Percentiles rank a stretch among this genome's conserved stretches.
phyloP scores from a whole-genome alignment of 64 coral and sea anemone genomes.

The Stichodactyla helianthus region DNA sequence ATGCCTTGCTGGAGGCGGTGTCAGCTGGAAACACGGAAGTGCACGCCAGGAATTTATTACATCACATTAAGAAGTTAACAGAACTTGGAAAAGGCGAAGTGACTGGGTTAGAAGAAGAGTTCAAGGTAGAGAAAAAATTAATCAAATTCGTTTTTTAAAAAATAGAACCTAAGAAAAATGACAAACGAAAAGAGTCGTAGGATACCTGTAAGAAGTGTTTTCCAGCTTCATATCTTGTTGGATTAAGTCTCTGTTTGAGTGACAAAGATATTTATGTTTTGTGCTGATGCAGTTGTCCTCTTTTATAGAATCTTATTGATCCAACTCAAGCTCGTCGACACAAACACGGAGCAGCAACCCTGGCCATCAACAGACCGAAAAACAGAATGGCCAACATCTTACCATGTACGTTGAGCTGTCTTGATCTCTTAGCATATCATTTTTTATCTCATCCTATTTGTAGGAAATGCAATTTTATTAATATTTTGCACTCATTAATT shows the following conservation, averaged over 20 bases:
- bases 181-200: too few relatives aligned
- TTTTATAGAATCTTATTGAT: constrained; percentile 62
- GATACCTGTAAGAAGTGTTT: not conserved
- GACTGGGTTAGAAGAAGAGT: constrained; percentile 76
- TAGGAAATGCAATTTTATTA: too few relatives aligned
- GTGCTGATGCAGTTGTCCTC: not conserved
- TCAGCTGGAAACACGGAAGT: constrained; percentile 89
- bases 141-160: too few relatives aligned
- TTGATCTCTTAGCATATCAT: not conserved
- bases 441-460: not conserved
- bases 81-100: constrained; percentile 66
- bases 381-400: constrained; percentile 93
- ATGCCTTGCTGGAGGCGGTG: constrained; percentile 85
- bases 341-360: constrained; percentile 61
- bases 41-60: constrained; percentile 89
- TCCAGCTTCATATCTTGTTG: too few relatives aligned
- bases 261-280: not conserved
- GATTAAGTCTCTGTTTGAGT: not conserved
- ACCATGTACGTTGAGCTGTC: constrained; percentile 65
- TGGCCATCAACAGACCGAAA: constrained; percentile 77
- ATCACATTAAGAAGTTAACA: constrained; percentile 86
- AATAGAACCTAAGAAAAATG: not conserved
- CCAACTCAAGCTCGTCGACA: constrained; percentile 61
- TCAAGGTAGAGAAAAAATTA: constrained; percentile 39
- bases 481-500: not conserved